phyloP scores from a whole-genome alignment of 2,113 vertebrate species.

The Pluvianellus socialis region DNA sequence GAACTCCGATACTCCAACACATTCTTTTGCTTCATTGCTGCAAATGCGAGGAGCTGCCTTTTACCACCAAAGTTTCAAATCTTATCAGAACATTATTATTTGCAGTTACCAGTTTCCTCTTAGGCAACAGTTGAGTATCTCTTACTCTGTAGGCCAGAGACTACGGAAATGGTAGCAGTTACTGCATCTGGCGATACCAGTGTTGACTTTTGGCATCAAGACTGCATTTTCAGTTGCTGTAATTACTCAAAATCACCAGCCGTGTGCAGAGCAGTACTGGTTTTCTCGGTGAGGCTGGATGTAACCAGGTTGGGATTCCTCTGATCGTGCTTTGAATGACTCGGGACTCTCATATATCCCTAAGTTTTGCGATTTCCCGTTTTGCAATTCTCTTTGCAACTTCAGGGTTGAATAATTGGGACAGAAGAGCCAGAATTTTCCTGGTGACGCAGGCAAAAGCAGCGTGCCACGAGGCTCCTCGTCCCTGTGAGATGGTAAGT shows the following conservation, averaged over 20 bases:
- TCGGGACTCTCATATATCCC: background rate
- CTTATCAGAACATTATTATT: too few relatives aligned
- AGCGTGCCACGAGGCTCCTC: fast-evolving
- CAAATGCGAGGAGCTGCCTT: background rate
- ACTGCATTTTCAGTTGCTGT: background rate
- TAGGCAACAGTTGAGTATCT: background rate
- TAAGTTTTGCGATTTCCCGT: background rate
- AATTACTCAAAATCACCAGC: too few relatives aligned
- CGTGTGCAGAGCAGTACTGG: background rate
- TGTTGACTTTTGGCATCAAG: background rate
- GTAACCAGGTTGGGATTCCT: background rate
- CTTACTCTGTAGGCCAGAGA: background rate
- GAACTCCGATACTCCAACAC: background rate
- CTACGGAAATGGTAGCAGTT: background rate
- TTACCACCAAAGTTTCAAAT: background rate
- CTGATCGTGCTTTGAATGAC: background rate
- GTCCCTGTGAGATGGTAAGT: background rate
- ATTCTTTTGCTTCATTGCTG: background rate
- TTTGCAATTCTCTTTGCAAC: background rate
- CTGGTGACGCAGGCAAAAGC: fast-evolving
- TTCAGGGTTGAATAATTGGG: background rate
- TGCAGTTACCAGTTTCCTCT: background rate
- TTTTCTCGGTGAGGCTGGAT: background rate
- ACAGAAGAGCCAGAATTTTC: background rate
- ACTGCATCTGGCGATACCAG: background rate